Percentiles rank a stretch among this genome's conserved stretches.
Conservation (phyloP, 2,888 invertebrate species). For the Eueremaeus valkanovi region DNA sequence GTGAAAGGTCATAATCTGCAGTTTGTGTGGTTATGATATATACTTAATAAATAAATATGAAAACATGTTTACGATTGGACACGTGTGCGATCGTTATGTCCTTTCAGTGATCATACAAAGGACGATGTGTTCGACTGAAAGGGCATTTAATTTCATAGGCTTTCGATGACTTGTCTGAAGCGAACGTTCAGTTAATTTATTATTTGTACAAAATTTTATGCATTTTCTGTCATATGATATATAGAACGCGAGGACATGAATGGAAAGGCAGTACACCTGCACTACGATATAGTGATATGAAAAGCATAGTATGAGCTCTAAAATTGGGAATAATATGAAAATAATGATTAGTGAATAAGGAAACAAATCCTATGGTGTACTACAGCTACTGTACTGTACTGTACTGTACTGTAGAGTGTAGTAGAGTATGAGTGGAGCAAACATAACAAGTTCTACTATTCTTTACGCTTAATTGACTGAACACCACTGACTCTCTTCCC, state of each 20-base stretch:
- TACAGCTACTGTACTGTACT: neutral
- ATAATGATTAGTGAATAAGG: conserved; percentile 32
- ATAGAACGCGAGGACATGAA: neutral
- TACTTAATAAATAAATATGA: no score
- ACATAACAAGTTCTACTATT: conserved; percentile 21
- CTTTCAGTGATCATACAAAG: neutral
- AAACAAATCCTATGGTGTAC: no score
- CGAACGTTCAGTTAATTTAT: conserved; percentile 5
- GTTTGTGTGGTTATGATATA: no score
- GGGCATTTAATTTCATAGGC: neutral
- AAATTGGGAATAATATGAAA: conserved; percentile 27
- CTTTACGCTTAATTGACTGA: conserved; percentile 34
- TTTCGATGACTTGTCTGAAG: conserved; percentile 11
- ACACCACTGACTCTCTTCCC: neutral
- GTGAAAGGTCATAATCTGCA: no score
- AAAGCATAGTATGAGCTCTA: neutral
- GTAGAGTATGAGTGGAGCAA: neutral
- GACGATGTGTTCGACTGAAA: neutral
- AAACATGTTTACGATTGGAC: no score
- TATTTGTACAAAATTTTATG: conserved; percentile 5
- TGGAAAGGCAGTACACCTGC: conserved; percentile 13
- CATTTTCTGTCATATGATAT: conserved; percentile 4
- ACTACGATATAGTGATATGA: neutral
- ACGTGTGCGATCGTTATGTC: neutral
- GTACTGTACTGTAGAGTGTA: no score